A percentile compares a stretch with the other conserved stretches of the same genome.
Evolutionary conservation across 2,797 vertebrate species (phyloP).

Genomic region (Gallirallus australis): DNA sequence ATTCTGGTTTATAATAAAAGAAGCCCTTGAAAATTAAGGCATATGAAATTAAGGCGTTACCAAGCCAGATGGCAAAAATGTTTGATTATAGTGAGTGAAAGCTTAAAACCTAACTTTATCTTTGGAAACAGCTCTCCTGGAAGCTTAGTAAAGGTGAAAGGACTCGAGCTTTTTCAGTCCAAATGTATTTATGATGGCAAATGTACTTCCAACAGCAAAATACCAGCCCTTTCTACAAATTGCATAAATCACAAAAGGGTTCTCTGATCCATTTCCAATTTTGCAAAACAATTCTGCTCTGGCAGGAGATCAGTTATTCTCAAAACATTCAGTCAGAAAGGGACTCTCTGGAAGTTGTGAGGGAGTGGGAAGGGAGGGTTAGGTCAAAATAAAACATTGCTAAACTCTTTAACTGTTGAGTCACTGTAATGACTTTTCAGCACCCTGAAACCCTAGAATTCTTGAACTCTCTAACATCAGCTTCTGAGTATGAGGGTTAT

Average conservation of each 20-base stretch:
- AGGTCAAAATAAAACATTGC: slow-evolving; percentile 50
- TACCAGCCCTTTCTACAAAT: slow-evolving; percentile 42
- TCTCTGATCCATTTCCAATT: slow-evolving; percentile 67
- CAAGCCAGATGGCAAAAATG: not conserved
- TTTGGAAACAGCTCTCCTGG: slow-evolving; percentile 19
- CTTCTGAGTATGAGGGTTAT: not conserved
- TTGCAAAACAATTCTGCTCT: slow-evolving; percentile 52
- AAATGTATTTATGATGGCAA: slow-evolving; percentile 39
- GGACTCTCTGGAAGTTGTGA: slow-evolving; percentile 11
- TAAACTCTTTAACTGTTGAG: slow-evolving; percentile 40
- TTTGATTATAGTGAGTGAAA: not conserved
- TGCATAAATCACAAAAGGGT: not conserved
- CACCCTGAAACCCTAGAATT: slow-evolving; percentile 11
- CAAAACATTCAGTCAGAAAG: slow-evolving; percentile 23
- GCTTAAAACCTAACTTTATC: not conserved
- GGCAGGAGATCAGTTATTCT: slow-evolving; percentile 65
- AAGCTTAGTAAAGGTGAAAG: slow-evolving; percentile 32
- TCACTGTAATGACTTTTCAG: slow-evolving; percentile 19
- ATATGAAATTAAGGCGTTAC: not conserved
- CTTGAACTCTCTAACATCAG: not conserved
- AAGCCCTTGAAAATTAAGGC: not conserved
- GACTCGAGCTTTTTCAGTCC: slow-evolving; percentile 9
- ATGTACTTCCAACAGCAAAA: slow-evolving; percentile 33
- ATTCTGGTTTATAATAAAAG: not conserved
- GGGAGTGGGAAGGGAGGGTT: slow-evolving; percentile 8